A percentile compares a stretch with the other conserved stretches of the same genome.
Evolutionary conservation across 2,888 invertebrate genomes (phyloP).

Genomic region (Microplitis manilae): DNA sequence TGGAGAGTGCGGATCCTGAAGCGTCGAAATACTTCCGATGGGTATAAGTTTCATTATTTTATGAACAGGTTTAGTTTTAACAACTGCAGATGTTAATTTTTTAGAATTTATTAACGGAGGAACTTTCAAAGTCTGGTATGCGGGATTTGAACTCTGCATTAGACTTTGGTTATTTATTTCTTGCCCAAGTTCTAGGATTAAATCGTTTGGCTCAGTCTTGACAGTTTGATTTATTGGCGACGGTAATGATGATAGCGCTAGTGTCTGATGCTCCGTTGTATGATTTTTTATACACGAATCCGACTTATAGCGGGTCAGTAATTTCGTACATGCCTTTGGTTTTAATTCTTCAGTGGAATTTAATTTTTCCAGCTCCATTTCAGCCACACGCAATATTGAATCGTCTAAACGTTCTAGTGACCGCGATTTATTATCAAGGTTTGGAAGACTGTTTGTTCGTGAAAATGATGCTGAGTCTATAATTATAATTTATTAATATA

Average conservation of each 20-base stretch:
- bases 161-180: neutral
- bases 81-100: constrained; percentile 1
- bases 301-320: constrained; percentile 57
- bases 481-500: constrained; percentile 26
- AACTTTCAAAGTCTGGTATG: neutral
- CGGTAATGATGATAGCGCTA: constrained; percentile 20
- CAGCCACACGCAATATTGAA: constrained; percentile 75
- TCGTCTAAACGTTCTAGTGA: constrained; percentile 75
- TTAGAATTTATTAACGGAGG: neutral
- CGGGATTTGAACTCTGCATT: neutral
- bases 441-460: constrained; percentile 67
- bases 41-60: constrained; percentile 36
- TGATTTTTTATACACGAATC: constrained; percentile 52
- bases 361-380: constrained; percentile 76
- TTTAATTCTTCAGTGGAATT: constrained; percentile 62
- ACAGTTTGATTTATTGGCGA: neutral
- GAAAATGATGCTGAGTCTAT: constrained; percentile 51
- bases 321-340: constrained; percentile 57
- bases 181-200: neutral
- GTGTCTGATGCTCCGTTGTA: constrained; percentile 9
- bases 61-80: constrained; percentile 22
- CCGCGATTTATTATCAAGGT: constrained; percentile 71
- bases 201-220: constrained; percentile 18
- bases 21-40: constrained; percentile 25
- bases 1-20: constrained; percentile 39